Evolutionary conservation across 2,888 invertebrate genomes (phyloP), one percentile per base, ranked within the genome.

Genomic region (Heliconius erato): DNA sequence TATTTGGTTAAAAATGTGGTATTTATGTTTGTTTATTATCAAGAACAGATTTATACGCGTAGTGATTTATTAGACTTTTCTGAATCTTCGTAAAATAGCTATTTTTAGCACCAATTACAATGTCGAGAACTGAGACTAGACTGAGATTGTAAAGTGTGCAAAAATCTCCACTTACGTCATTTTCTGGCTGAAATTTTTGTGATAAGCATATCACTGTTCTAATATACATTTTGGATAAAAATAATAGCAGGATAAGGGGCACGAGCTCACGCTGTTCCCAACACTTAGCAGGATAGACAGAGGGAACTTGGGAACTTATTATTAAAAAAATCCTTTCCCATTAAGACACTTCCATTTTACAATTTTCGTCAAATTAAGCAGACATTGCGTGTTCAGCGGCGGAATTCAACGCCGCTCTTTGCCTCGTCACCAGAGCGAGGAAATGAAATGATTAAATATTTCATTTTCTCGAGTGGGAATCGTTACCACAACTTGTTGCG

Each of bases 81-180:
- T 67, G 65, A 28, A 67, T 28, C 26, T 28, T 26, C 14, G 7
- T 49, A 26, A 19, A 2, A 44, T 26, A 26, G 19, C 9, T 63
- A 40, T 79, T 63, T 80, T 83, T 83, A 79, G 79, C 63, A 79
- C 67, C 80, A 69, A 74, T 76, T 72, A 35, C 79, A 69, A 79
- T 44, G 26, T 80, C 80, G 65, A 44, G 35, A 79, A n/a, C n/a
- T n/a, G n/a, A n/a, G n/a, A n/a, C n/a, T n/a, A n/a, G 89, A 89
- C 87, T 88, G 89, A 65, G 87, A 86, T 92, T 91, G 90, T 93
- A 91, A 93, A 92, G 86, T 89, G 91, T 89, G 91, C 91, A 91
- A 93, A 93, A 93, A 91, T 91, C 89, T 86, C 32, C 91, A 91
- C 91, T 94, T 92, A 89, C 93, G 92, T 94, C 94, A 94, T 84